Conservation (phyloP, 2,888 invertebrate species). For the Cantharis lateralis region DNA sequence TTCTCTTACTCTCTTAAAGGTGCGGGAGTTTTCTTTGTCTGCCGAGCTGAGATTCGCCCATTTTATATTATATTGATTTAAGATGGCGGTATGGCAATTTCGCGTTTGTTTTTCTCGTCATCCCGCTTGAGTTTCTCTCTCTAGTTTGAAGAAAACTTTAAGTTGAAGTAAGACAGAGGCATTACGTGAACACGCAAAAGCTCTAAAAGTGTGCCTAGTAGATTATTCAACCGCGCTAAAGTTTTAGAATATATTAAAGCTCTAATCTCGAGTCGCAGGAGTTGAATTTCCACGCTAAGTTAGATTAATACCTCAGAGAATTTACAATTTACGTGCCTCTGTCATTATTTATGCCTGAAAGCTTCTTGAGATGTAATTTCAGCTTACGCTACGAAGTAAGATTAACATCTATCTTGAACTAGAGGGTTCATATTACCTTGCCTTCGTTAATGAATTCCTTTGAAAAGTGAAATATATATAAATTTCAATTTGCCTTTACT, state of each 20-base stretch:
- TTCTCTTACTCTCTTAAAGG: slow-evolving; percentile 48
- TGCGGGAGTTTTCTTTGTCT: slow-evolving; percentile 52
- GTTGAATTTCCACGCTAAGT: slow-evolving; percentile 58
- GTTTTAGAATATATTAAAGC: slow-evolving; percentile 59
- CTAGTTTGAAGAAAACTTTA: neutral
- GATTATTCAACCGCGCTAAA: slow-evolving; percentile 53
- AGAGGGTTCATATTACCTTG: slow-evolving; percentile 29
- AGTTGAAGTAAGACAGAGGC: slow-evolving; percentile 26
- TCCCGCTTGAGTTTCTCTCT: slow-evolving; percentile 13
- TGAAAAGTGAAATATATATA: slow-evolving; percentile 30
- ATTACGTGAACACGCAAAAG: slow-evolving; percentile 9
- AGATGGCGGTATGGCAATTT: slow-evolving; percentile 49
- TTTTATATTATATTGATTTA: slow-evolving; percentile 58
- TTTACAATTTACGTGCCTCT: slow-evolving; percentile 56
- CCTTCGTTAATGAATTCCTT: slow-evolving; percentile 29
- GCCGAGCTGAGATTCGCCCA: slow-evolving; percentile 54
- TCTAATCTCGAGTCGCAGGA: slow-evolving; percentile 56
- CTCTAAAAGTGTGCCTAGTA: slow-evolving; percentile 34
- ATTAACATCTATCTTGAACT: slow-evolving; percentile 44
- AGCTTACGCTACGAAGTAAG: slow-evolving; percentile 48
- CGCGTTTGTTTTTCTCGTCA: slow-evolving; percentile 23
- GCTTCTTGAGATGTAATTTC: slow-evolving; percentile 57
- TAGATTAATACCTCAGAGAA: slow-evolving; percentile 59
- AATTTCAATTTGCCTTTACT: slow-evolving; percentile 25
- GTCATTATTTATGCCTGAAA: slow-evolving; percentile 58